A percentile compares a stretch with the other conserved stretches of the same genome.
These are phyloP conservation scores for Nyctibius grandis DNA, from an alignment of 2,797 vertebrate genomes.

Conservation along the genomic window DNA sequence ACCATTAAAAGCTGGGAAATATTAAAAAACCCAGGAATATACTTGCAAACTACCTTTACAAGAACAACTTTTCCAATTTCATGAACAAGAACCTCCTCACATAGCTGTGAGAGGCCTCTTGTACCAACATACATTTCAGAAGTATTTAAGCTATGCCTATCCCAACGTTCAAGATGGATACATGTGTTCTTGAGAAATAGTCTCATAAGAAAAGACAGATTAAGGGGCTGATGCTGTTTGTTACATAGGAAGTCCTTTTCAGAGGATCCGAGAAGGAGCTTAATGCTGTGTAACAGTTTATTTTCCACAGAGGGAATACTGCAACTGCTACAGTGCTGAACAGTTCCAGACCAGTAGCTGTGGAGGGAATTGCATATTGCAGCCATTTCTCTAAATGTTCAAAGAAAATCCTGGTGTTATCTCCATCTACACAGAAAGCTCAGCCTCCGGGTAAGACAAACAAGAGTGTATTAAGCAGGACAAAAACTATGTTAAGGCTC, in stretches of 20 bases:
- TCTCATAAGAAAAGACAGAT: accelerated
- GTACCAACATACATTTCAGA: accelerated
- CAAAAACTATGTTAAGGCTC: neutral
- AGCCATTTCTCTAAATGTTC: neutral
- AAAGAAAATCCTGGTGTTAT: accelerated
- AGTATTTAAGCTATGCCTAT: neutral
- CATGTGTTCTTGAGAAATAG: accelerated
- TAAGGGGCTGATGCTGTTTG: slow-evolving; percentile 37
- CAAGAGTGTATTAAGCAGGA: neutral
- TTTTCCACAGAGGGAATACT: slow-evolving; percentile 84
- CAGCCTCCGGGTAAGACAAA: neutral
- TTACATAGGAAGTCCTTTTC: slow-evolving; percentile 61
- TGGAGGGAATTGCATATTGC: slow-evolving; percentile 24
- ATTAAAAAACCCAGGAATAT: neutral
- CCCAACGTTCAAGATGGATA: accelerated
- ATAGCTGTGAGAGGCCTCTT: neutral
- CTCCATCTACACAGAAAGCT: neutral
- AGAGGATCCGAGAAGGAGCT: slow-evolving; percentile 50
- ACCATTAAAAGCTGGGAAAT: neutral
- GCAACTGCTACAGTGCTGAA: slow-evolving; percentile 70
- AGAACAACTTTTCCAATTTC: neutral
- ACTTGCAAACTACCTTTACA: neutral
- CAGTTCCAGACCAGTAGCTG: slow-evolving; percentile 82
- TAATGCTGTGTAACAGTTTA: slow-evolving; percentile 53
- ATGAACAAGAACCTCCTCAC: neutral